A percentile compares a stretch with the other conserved stretches of the same genome.
These are phyloP conservation scores for Macrobrachium rosenbergii DNA, from an alignment of 1,140 invertebrate genomes.

Conservation along the genomic window DNA sequence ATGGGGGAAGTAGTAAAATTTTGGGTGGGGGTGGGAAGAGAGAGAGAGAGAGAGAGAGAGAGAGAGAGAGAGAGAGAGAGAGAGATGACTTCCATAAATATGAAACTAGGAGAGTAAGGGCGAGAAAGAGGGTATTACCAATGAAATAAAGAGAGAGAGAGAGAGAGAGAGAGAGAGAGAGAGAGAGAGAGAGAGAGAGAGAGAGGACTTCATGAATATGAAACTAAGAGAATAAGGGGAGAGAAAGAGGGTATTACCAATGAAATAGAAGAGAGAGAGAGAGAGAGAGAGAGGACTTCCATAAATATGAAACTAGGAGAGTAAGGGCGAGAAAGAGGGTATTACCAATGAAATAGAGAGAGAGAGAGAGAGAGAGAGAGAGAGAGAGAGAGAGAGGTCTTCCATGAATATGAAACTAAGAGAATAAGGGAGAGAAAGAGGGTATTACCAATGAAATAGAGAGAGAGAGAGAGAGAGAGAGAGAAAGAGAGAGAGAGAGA, in stretches of 20 bases:
- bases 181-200: no score
- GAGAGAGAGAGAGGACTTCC: neutral
- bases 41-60: no score
- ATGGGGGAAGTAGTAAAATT: no score
- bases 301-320: neutral
- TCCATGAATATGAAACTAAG: no score
- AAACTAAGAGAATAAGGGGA: no score
- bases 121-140: neutral
- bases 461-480: conserved; percentile 4
- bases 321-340: neutral
- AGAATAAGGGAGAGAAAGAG: neutral
- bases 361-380: neutral
- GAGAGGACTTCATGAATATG: no score
- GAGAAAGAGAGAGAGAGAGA: conserved; percentile 17
- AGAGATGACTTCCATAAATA: no score
- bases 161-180: neutral
- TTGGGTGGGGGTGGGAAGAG: no score
- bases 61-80: no score
- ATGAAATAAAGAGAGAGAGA: neutral
- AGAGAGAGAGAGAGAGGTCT: no score
- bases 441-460: neutral
- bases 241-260: neutral
- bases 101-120: no score
- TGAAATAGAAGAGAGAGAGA: neutral
- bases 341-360: neutral